phyloP scores from a whole-genome alignment of 2,113 vertebrate genomes.

The Gambusia affinis region DNA sequence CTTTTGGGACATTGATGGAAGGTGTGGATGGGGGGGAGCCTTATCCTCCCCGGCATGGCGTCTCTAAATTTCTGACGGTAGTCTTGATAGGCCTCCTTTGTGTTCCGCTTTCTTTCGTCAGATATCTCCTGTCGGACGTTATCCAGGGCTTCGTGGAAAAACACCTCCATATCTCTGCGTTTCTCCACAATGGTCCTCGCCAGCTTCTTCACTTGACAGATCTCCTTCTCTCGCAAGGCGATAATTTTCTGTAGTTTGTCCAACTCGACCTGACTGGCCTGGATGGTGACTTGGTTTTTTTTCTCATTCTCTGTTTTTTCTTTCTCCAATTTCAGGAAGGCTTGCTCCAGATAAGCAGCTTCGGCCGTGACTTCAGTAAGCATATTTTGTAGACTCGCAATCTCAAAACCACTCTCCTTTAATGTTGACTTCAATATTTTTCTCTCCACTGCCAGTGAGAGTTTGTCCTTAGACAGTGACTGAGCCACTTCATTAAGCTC shows the following conservation, averaged over 20 bases:
- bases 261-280: slow-evolving; percentile 76
- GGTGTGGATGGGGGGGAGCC: slow-evolving; percentile 84
- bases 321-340: slow-evolving; percentile 61
- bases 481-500: slow-evolving; percentile 11
- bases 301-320: slow-evolving; percentile 34
- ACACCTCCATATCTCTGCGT: slow-evolving; percentile 84
- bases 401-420: slow-evolving; percentile 78
- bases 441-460: slow-evolving; percentile 80
- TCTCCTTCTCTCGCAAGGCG: slow-evolving; percentile 81
- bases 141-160: slow-evolving; percentile 85
- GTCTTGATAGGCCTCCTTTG: slow-evolving; percentile 78
- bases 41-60: slow-evolving; percentile 76
- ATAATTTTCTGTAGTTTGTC: slow-evolving; percentile 83
- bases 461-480: slow-evolving; percentile 75
- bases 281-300: slow-evolving; percentile 57
- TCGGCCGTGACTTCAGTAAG: slow-evolving; percentile 74
- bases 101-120: slow-evolving; percentile 78
- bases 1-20: slow-evolving; percentile 83
- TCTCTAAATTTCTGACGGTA: slow-evolving; percentile 80
- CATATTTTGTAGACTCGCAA: slow-evolving; percentile 75
- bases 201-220: slow-evolving; percentile 82
- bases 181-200: slow-evolving; percentile 81
- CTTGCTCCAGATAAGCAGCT: slow-evolving; percentile 77
- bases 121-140: slow-evolving; percentile 84
- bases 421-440: slow-evolving; percentile 80